Conservation (phyloP, 2,797 vertebrate genomes). For the Ctenopoma multispine region DNA sequence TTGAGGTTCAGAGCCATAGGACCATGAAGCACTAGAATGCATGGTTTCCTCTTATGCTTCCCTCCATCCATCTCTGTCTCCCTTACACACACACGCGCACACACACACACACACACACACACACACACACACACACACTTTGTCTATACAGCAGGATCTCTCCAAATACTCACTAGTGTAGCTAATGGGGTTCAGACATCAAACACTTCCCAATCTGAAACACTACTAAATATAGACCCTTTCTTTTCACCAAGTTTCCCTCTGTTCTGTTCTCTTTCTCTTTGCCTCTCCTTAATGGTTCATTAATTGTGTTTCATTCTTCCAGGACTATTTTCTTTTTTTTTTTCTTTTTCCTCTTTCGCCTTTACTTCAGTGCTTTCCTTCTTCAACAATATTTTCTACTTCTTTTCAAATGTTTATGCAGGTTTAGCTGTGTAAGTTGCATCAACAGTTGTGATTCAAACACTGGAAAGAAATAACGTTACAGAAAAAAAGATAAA, state of each 20-base stretch:
- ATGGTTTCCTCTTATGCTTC: not conserved
- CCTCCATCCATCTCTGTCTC: not conserved
- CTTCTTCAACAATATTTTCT: constrained; percentile 8
- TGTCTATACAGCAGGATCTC: constrained; percentile 31
- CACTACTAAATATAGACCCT: constrained; percentile 36
- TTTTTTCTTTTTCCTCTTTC: not conserved
- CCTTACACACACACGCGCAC: not conserved
- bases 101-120: not conserved
- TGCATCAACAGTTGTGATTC: constrained; percentile 42
- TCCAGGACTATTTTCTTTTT: not conserved
- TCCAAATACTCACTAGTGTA: constrained; percentile 39
- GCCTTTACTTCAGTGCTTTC: not conserved
- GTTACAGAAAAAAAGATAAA: constrained; percentile 8
- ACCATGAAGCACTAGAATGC: constrained; percentile 1
- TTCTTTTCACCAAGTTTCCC: constrained; percentile 33
- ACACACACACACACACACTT: constrained; percentile 7
- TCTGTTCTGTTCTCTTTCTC: not conserved
- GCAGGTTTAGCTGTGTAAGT: constrained; percentile 39
- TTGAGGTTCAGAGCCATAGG: constrained; percentile 15
- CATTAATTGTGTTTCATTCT: constrained; percentile 9
- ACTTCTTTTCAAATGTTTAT: constrained; percentile 24
- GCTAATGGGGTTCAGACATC: constrained; percentile 61
- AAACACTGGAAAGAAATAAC: constrained; percentile 39
- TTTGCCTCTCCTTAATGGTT: constrained; percentile 14
- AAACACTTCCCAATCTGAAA: constrained; percentile 53